These are phyloP conservation scores for Macrosteles quadrilineatus DNA, from an alignment of 1,140 invertebrate genomes.

Conservation along the genomic window DNA sequence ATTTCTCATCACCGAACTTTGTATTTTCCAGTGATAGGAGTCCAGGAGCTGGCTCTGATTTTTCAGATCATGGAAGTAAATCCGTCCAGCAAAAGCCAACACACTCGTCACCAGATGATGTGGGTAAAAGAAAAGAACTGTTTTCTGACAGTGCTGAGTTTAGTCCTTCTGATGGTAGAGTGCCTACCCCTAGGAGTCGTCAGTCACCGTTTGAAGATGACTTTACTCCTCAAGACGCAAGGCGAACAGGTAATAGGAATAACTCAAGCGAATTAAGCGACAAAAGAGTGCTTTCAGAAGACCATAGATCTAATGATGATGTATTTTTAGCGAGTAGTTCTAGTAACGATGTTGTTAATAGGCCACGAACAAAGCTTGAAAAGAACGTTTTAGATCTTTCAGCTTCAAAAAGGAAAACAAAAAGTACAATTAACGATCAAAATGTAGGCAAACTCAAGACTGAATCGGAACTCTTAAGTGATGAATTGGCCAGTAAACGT, in stretches of 20 bases:
- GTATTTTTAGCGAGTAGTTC: constrained; percentile 24
- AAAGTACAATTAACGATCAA: background rate
- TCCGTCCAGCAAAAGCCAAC: constrained; percentile 23
- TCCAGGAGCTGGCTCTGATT: constrained; percentile 40
- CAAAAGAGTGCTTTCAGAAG: constrained; percentile 37
- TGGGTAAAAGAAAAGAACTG: constrained; percentile 25
- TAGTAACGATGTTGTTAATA: constrained; percentile 2
- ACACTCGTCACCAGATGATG: constrained; percentile 29
- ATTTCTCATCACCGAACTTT: constrained; percentile 56
- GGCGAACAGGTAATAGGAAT: constrained; percentile 41
- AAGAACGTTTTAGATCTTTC: constrained; percentile 6
- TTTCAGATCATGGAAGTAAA: constrained; percentile 40
- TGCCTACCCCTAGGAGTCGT: constrained; percentile 39
- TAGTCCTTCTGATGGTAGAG: constrained; percentile 23
- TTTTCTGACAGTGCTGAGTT: constrained; percentile 18
- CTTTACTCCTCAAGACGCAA: constrained; percentile 59
- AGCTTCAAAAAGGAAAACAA: constrained; percentile 5
- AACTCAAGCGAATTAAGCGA: constrained; percentile 48
- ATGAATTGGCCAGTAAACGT: constrained; percentile 15
- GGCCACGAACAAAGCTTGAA: constrained; percentile 27
- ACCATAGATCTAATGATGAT: constrained; percentile 35
- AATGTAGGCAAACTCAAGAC: constrained; percentile 32
- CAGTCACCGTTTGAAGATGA: constrained; percentile 72
- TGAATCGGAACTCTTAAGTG: constrained; percentile 29
- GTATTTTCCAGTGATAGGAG: constrained; percentile 40